Conservation (phyloP, 1,140 invertebrate species). For the Adelges cooleyi region DNA sequence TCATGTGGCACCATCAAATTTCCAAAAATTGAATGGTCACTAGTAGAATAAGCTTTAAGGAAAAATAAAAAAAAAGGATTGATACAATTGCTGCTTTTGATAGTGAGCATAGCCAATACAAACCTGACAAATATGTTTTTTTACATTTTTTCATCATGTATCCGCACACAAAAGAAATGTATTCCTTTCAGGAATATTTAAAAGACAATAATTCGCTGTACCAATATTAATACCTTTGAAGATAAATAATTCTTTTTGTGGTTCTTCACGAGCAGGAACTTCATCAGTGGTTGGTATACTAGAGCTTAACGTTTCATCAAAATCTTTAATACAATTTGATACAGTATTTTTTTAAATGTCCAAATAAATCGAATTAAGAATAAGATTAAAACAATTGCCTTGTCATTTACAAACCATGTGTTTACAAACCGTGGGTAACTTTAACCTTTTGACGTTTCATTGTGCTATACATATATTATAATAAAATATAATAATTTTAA, state of each 20-base stretch:
- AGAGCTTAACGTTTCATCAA: background rate
- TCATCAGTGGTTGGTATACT: background rate
- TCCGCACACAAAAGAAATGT: background rate
- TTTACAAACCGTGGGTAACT: too few species aligned
- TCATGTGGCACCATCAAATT: background rate
- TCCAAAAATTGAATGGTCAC: background rate
- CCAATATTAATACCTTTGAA: background rate
- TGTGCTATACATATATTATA: too few species aligned
- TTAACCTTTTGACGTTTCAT: too few species aligned
- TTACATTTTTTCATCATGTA: background rate
- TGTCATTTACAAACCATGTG: too few species aligned
- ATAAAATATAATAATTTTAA: too few species aligned
- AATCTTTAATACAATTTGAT: constrained; percentile 3
- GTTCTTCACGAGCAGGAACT: background rate
- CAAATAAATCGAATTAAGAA: background rate
- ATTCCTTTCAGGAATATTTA: background rate
- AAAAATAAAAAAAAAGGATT: background rate
- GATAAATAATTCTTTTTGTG: background rate
- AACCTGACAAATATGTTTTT: background rate
- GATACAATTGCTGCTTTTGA: background rate
- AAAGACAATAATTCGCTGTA: background rate
- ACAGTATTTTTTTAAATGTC: background rate
- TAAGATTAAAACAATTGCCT: background rate
- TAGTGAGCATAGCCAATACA: background rate
- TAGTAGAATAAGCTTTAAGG: background rate